A percentile compares a stretch with the other conserved stretches of the same genome.
These are phyloP conservation scores for Gastracanthus pulcherrimus DNA, from an alignment of 2,888 invertebrate species.

Conservation along the genomic window DNA sequence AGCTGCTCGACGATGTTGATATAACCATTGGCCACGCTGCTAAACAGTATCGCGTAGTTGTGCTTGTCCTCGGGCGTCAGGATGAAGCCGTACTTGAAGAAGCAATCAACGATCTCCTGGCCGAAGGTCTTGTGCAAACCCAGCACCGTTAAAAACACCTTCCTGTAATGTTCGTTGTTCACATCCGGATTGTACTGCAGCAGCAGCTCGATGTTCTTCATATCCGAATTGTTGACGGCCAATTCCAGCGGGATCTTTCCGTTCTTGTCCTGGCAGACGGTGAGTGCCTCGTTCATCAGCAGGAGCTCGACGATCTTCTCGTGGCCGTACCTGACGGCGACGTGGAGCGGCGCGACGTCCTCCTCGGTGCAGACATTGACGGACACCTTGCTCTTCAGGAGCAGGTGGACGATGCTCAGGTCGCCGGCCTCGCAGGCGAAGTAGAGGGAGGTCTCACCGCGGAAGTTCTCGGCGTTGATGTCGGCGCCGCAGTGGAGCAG, in stretches of 20 bases:
- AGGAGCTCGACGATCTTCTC: constrained; percentile 27
- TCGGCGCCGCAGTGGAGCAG: constrained; percentile 31
- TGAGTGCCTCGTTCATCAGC: constrained; percentile 25
- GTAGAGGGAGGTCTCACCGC: constrained; percentile 33
- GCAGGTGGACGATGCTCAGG: neutral
- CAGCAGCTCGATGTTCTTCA: constrained; percentile 24
- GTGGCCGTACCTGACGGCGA: constrained; percentile 14
- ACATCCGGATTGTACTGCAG: constrained; percentile 28
- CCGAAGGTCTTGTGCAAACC: neutral
- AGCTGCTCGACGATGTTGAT: constrained; percentile 4
- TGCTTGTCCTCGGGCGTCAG: constrained; percentile 1
- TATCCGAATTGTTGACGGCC: constrained; percentile 13
- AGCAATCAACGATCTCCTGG: constrained; percentile 6
- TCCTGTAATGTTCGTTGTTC: constrained; percentile 15
- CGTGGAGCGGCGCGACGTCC: constrained; percentile 29
- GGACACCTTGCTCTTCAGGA: constrained; percentile 17
- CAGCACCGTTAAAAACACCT: constrained; percentile 3
- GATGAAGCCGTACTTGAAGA: constrained; percentile 30
- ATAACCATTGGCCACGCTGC: constrained; percentile 1
- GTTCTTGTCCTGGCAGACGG: neutral
- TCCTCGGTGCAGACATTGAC: constrained; percentile 25
- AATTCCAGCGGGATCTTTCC: constrained; percentile 34
- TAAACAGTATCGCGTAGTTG: neutral
- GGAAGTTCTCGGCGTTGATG: constrained; percentile 26
- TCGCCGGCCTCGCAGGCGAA: constrained; percentile 14